phyloP scores from a whole-genome alignment of 2,888 invertebrate genomes.

The Trisateles emortualis region DNA sequence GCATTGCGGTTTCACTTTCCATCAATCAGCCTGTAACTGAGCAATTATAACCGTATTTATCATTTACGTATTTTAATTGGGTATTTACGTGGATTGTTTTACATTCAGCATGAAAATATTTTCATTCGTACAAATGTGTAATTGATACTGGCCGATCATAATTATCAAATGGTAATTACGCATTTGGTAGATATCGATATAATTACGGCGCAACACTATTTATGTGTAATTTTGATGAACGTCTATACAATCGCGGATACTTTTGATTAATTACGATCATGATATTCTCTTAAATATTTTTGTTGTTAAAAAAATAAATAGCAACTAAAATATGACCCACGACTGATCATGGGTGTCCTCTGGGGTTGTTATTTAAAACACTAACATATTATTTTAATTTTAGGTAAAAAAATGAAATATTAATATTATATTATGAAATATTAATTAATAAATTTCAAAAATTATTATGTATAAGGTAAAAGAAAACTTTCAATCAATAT shows the following conservation, averaged over 20 bases:
- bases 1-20: slow-evolving; percentile 55
- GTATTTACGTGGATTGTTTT: slow-evolving; percentile 37
- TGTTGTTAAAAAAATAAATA: no score
- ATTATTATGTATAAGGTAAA: no score
- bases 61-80: slow-evolving; percentile 58
- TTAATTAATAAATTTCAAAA: no score
- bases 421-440: no score
- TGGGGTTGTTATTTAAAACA: no score
- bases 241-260: no score
- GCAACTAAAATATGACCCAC: no score
- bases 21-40: slow-evolving; percentile 46
- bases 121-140: slow-evolving; percentile 36
- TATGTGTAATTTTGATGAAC: neutral
- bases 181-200: slow-evolving; percentile 28
- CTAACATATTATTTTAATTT: no score
- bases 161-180: slow-evolving; percentile 11
- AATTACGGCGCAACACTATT: slow-evolving; percentile 26
- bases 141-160: slow-evolving; percentile 32
- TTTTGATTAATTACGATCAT: neutral
- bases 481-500: no score
- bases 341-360: no score
- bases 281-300: neutral
- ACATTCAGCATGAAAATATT: slow-evolving; percentile 18
- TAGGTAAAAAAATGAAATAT: no score
- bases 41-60: slow-evolving; percentile 49